These are phyloP conservation scores for Mormyrus lacerda DNA, from an alignment of 2,113 vertebrate species.

Conservation along the genomic window DNA sequence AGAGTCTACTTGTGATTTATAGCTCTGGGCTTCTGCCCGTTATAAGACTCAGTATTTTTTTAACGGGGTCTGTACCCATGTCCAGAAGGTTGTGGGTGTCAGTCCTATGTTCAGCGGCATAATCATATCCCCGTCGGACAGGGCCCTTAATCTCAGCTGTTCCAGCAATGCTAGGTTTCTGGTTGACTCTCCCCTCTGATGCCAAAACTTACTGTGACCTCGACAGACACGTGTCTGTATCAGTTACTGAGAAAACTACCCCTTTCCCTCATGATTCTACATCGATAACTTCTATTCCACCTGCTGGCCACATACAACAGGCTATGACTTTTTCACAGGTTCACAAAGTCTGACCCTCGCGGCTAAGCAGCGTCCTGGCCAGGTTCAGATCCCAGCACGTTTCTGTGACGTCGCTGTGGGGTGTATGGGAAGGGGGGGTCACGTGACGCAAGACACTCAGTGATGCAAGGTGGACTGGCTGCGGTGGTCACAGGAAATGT, in stretches of 20 bases:
- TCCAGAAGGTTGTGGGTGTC: neutral
- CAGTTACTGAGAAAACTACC: neutral
- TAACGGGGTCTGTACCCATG: neutral
- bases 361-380: neutral
- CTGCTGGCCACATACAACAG: neutral
- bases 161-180: neutral
- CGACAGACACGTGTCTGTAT: neutral
- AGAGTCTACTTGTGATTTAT: neutral
- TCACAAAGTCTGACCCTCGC: neutral
- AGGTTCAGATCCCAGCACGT: neutral
- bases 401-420: neutral
- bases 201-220: neutral
- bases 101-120: neutral
- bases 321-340: neutral
- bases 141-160: neutral
- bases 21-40: neutral
- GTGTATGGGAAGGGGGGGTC: neutral
- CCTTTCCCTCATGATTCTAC: neutral
- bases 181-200: neutral
- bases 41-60: neutral
- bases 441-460: neutral
- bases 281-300: neutral
- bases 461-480: neutral
- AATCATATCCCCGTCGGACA: neutral
- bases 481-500: neutral